These are phyloP conservation scores for Drosophila longiperda DNA, from an alignment of 2,888 invertebrate genomes.

Conservation along the genomic window DNA sequence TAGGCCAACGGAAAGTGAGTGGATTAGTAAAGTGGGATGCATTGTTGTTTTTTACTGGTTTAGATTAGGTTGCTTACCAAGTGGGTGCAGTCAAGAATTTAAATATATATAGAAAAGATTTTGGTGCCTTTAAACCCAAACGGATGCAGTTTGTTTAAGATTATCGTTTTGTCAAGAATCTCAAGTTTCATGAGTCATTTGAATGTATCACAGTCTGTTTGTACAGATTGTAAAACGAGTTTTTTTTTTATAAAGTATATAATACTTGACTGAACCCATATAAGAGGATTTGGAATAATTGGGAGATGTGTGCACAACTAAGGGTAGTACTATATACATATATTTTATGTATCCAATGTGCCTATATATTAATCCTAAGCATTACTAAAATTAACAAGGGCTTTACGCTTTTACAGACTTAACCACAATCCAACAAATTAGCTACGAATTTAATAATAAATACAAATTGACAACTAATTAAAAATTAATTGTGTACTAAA, in stretches of 20 bases:
- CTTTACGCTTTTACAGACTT: slow-evolving; percentile 57
- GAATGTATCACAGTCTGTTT: slow-evolving; percentile 49
- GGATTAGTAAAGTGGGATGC: slow-evolving; percentile 30
- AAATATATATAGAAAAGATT: not conserved
- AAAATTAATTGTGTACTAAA: slow-evolving; percentile 34
- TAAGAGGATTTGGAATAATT: slow-evolving; percentile 34
- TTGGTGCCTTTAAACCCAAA: not conserved
- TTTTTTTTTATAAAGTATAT: not conserved
- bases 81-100: slow-evolving; percentile 30
- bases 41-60: slow-evolving; percentile 2
- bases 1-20: slow-evolving; percentile 33
- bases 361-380: slow-evolving; percentile 17
- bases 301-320: slow-evolving; percentile 49
- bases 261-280: slow-evolving; percentile 29
- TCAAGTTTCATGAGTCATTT: slow-evolving; percentile 33
- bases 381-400: slow-evolving; percentile 15
- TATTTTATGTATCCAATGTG: slow-evolving; percentile 1
- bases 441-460: slow-evolving; percentile 33
- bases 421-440: slow-evolving; percentile 31
- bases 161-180: slow-evolving; percentile 40
- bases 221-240: slow-evolving; percentile 35
- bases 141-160: not conserved
- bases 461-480: slow-evolving; percentile 29
- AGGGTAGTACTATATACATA: slow-evolving; percentile 11
- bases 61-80: slow-evolving; percentile 13